These are phyloP conservation scores for Adelosebastes latens DNA, from an alignment of 2,797 vertebrate species.

Conservation along the genomic window DNA sequence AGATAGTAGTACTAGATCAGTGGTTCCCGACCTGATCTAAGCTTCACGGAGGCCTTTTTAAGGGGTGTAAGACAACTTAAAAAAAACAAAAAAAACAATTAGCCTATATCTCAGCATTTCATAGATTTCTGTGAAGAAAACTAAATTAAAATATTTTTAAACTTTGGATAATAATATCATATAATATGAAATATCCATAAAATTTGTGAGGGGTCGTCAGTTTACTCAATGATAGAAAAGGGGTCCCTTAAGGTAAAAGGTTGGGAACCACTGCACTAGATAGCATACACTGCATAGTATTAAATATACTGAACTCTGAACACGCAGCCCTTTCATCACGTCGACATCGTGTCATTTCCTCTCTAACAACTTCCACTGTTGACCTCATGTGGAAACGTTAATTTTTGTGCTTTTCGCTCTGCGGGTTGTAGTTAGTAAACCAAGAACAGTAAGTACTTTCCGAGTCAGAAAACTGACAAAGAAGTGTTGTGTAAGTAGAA, in stretches of 20 bases:
- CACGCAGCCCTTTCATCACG: neutral
- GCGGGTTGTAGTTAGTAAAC: slow-evolving; percentile 7
- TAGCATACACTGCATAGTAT: neutral
- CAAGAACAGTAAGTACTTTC: slow-evolving; percentile 37
- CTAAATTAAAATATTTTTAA: no score
- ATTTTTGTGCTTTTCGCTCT: slow-evolving; percentile 4
- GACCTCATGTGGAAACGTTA: slow-evolving; percentile 35
- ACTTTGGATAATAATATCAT: no score
- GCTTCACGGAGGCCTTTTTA: no score
- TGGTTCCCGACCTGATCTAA: no score
- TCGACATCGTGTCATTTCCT: neutral
- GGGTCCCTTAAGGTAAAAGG: no score
- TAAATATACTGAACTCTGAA: slow-evolving; percentile 1
- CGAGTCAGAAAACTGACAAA: slow-evolving; percentile 50
- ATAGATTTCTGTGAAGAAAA: no score
- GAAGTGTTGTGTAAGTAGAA: slow-evolving; percentile 56
- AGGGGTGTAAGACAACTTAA: no score
- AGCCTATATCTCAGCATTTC: no score
- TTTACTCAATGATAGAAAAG: no score
- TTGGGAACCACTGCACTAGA: neutral
- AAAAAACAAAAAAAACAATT: no score
- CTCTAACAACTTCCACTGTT: slow-evolving; percentile 11
- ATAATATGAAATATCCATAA: no score
- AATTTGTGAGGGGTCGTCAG: no score
- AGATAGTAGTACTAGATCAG: neutral